Percentiles rank a stretch among this genome's conserved stretches.
phyloP scores from a whole-genome alignment of 1,140 invertebrate species.

The Pachypeltis micranthus region DNA sequence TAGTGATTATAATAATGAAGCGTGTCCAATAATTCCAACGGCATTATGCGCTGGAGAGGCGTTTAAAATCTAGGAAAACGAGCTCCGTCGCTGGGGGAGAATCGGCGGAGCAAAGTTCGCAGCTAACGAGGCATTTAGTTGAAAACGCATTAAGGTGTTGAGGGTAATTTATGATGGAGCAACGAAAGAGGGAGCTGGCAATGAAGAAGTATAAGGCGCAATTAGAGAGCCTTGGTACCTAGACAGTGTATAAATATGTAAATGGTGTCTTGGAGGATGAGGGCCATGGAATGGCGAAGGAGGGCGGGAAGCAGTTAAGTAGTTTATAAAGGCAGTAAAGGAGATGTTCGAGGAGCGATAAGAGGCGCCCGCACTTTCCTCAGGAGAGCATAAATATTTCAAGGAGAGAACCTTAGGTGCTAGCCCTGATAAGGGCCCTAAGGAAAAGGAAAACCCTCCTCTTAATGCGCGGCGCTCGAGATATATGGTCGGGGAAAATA shows the following conservation, averaged over 20 bases:
- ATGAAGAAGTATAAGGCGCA: conserved; percentile 11
- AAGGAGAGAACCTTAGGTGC: conserved; percentile 10
- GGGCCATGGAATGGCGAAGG: conserved; percentile 1
- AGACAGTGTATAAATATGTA: conserved; percentile 13
- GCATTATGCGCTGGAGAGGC: no score
- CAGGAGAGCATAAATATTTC: conserved; percentile 12
- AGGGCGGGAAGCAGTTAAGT: conserved; percentile 5
- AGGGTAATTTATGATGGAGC: not conserved
- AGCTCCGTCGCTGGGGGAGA: no score
- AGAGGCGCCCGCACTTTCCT: not conserved
- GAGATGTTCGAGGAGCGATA: conserved; percentile 8
- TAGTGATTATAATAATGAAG: no score
- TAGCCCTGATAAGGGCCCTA: conserved; percentile 11
- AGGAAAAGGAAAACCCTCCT: not conserved
- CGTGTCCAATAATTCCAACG: no score
- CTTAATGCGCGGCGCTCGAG: not conserved
- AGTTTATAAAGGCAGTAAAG: conserved; percentile 16
- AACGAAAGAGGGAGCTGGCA: not conserved
- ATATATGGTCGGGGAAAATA: not conserved
- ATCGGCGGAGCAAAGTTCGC: no score
- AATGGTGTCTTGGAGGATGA: not conserved
- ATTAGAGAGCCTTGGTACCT: conserved; percentile 11
- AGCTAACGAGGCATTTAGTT: no score
- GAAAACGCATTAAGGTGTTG: not conserved
- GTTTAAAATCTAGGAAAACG: no score